Evolutionary conservation across 2,797 vertebrate genomes (phyloP), one percentile per base, ranked within the genome.

Genomic region (Chiloscyllium punctatum): DNA sequence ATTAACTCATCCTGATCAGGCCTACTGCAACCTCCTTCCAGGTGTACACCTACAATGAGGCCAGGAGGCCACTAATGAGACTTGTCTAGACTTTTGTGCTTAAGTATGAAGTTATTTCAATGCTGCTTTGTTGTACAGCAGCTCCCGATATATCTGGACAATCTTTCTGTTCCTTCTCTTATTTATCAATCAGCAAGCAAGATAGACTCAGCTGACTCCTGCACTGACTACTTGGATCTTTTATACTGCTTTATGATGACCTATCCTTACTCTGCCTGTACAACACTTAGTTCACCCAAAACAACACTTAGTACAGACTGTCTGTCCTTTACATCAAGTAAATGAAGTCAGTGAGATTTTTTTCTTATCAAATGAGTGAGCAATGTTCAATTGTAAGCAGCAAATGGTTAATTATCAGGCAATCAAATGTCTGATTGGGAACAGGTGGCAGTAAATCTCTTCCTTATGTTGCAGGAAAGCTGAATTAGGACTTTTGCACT

Each of bases 401-500:
- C 48, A 74, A 57, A 51, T 57, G 48, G 94, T 95, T 95, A 95
- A 95, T 74, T 74, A 92, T 77, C 94, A 18, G 48, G 69, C 71
- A 27, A 74, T 77, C 27, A 33, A 69, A 77, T 53, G 71, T 95
- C 33, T 97, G 96, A 97, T 97, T 96, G 95, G 96, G 96, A 96
- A 96, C 96, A 97, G 96, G 96, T 97, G 96, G 96, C 96, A 95
- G 77, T 95, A 95, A 95, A 96, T 96, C 96, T 96, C 96, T 95
- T 96, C 95, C 90, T 95, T 96, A 95, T 95, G 96, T 95, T 79
- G 84, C 96, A 96, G 95, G 96, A 96, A 96, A 95, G 95, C 95
- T 96, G 96, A 96, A 96, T 95, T 92, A 95, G 95, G 95, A 95
- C 51, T 27, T 87, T 87, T 53, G 51, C 5, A 11, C 21, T 51